Percentiles rank a stretch among this genome's conserved stretches.
Evolutionary conservation across 1,140 invertebrate genomes (phyloP).

Genomic region (Bactericera cockerelli): DNA sequence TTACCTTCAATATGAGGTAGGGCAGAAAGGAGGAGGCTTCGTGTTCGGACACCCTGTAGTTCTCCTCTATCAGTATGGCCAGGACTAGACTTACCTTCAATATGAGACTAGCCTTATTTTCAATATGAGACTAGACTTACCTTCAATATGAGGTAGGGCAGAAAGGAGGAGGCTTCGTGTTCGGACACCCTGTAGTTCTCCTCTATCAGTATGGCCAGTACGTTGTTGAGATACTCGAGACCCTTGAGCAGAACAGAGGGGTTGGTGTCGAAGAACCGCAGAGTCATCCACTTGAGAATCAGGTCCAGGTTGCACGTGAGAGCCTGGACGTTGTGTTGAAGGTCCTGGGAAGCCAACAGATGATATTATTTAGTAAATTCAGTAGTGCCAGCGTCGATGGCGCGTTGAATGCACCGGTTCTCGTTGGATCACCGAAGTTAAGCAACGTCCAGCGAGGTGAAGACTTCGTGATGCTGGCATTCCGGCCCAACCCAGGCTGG

Average conservation of each 20-base stretch:
- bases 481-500: no score
- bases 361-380: no score
- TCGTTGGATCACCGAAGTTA: no score
- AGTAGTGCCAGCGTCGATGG: no score
- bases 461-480: no score
- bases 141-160: slow-evolving; percentile 87
- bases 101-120: no score
- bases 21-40: slow-evolving; percentile 90
- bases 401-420: no score
- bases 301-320: slow-evolving; percentile 84
- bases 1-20: slow-evolving; percentile 76
- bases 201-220: slow-evolving; percentile 65
- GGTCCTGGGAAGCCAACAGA: slow-evolving; percentile 34
- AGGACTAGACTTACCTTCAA: slow-evolving; percentile 76
- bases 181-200: slow-evolving; percentile 74
- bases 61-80: slow-evolving; percentile 53
- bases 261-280: slow-evolving; percentile 96
- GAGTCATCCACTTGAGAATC: slow-evolving; percentile 88
- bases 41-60: slow-evolving; percentile 74
- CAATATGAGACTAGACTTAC: slow-evolving; percentile 30
- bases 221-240: slow-evolving; percentile 71
- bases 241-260: slow-evolving; percentile 89
- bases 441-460: no score
- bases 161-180: slow-evolving; percentile 79
- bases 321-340: slow-evolving; percentile 55